phyloP scores from a whole-genome alignment of 2,113 vertebrate genomes.

The Cavia porcellus region DNA sequence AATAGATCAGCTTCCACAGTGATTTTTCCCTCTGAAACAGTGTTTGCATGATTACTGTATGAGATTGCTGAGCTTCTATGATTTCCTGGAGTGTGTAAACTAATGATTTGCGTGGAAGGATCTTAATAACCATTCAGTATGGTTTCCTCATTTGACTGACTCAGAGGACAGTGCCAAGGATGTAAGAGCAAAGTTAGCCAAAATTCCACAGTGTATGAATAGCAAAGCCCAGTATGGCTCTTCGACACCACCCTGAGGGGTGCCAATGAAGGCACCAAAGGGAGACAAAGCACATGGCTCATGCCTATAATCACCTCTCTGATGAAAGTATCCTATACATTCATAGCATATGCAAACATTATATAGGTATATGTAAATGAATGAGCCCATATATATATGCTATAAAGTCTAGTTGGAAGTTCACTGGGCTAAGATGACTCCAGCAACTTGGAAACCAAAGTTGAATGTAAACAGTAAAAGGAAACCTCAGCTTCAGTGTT shows the following conservation, averaged over 20 bases:
- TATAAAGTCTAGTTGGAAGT: not conserved
- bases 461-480: not conserved
- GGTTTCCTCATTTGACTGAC: not conserved
- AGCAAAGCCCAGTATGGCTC: not conserved
- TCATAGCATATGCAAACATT: not conserved
- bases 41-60: not conserved
- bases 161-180: not conserved
- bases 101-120: not conserved
- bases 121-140: not conserved
- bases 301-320: not conserved
- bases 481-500: not conserved
- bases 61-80: too few relatives aligned
- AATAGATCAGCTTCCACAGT: not conserved
- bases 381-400: too few relatives aligned
- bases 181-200: not conserved
- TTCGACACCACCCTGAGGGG: not conserved
- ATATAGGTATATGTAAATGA: not conserved
- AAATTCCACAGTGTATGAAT: not conserved
- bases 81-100: not conserved
- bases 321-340: not conserved
- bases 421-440: too few relatives aligned
- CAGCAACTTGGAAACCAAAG: not conserved
- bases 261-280: not conserved
- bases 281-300: not conserved
- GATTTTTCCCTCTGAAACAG: not conserved